Conservation (phyloP, 1,140 invertebrate species). For the Nephotettix cincticeps region DNA sequence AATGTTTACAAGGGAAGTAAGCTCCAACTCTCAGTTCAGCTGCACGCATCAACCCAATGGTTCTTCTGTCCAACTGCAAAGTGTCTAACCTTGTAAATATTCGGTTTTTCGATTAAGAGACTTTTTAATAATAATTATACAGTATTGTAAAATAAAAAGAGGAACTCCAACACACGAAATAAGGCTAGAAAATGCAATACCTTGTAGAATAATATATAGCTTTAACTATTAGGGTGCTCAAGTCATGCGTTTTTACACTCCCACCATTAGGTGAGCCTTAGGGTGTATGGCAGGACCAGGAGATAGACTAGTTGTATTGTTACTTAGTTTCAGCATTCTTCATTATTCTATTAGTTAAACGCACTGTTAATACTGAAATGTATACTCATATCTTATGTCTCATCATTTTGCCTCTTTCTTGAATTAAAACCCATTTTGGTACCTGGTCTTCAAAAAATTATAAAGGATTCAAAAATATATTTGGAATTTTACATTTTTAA, state of each 20-base stretch:
- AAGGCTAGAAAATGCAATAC: constrained; percentile 34
- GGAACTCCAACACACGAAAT: constrained; percentile 26
- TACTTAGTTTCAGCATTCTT: constrained; percentile 12
- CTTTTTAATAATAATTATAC: constrained; percentile 28
- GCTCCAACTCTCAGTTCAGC: too few species aligned
- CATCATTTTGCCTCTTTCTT: constrained; percentile 12
- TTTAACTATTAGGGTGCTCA: constrained; percentile 35
- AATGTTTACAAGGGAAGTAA: background rate
- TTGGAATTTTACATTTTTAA: too few species aligned
- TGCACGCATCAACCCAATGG: background rate
- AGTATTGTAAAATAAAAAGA: constrained; percentile 31
- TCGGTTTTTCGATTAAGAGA: constrained; percentile 12
- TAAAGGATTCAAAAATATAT: too few species aligned
- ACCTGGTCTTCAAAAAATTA: too few species aligned
- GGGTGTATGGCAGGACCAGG: constrained; percentile 4
- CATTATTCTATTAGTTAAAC: constrained; percentile 21
- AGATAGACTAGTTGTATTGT: background rate
- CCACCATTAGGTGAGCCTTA: constrained; percentile 14
- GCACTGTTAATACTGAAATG: background rate
- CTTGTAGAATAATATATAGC: constrained; percentile 36
- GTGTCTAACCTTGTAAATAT: constrained; percentile 30
- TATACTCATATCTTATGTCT: constrained; percentile 5
- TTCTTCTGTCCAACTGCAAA: constrained; percentile 29
- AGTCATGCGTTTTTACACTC: constrained; percentile 30
- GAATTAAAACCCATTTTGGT: constrained; percentile 5